phyloP scores from a whole-genome alignment of 2,888 invertebrate genomes.

The Ditula angustiorana region DNA sequence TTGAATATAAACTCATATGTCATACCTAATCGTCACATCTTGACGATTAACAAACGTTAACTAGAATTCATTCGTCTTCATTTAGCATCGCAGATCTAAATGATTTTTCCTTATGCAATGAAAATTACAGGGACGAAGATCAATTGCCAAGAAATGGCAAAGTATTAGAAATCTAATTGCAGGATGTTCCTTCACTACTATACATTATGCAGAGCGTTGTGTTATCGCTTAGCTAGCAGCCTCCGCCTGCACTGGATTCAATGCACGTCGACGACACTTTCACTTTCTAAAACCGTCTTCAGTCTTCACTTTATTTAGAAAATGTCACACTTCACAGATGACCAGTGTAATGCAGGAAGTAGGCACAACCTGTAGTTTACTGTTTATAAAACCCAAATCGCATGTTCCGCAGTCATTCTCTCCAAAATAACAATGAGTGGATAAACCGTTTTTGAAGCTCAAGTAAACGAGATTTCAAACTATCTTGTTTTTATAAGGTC shows the following conservation, averaged over 20 bases:
- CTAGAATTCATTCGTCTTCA: neutral
- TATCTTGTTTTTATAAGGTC: constrained; percentile 68
- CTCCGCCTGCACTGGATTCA: constrained; percentile 38
- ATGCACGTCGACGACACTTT: constrained; percentile 48
- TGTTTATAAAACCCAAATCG: constrained; percentile 53
- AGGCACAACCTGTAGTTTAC: constrained; percentile 33
- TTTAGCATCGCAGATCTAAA: neutral
- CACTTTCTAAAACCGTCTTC: constrained; percentile 45
- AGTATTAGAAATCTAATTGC: neutral
- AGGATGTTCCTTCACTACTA: neutral
- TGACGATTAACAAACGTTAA: neutral
- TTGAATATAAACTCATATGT: neutral
- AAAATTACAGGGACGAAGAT: neutral
- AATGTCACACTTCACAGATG: constrained; percentile 27
- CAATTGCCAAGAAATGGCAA: neutral
- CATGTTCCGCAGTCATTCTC: constrained; percentile 64
- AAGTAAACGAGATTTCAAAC: constrained; percentile 65
- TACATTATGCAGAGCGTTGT: too few species aligned
- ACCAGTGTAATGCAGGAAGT: constrained; percentile 41
- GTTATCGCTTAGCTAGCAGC: neutral
- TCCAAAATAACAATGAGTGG: constrained; percentile 59
- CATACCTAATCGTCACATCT: neutral
- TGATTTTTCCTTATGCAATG: neutral
- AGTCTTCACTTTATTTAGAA: constrained; percentile 30
- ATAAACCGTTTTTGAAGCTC: constrained; percentile 63